Conservation (phyloP, 2,888 invertebrate genomes). For the Epistrophe eligans region DNA sequence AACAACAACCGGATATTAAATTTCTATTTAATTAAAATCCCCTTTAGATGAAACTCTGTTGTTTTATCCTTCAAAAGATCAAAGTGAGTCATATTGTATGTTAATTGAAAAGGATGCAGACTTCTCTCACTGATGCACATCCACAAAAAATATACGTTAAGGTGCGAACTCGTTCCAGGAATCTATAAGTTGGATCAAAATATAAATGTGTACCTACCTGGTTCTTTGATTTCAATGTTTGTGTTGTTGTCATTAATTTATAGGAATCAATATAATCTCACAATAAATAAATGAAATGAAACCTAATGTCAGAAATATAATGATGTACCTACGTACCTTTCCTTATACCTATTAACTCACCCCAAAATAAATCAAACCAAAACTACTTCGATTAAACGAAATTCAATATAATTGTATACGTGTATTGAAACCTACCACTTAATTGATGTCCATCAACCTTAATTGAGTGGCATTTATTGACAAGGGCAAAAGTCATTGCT, state of each 20-base stretch:
- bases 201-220: no score
- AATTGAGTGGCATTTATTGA: slow-evolving; percentile 40
- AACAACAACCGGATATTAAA: neutral
- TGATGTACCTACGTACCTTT: neutral
- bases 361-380: neutral
- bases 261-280: neutral
- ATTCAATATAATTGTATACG: neutral
- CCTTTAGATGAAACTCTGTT: neutral
- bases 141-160: neutral
- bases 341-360: neutral
- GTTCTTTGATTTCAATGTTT: neutral
- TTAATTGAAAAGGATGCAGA: neutral
- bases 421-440: slow-evolving; percentile 1
- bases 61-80: neutral
- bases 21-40: slow-evolving; percentile 11
- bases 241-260: neutral
- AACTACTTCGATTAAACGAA: neutral
- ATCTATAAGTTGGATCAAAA: neutral
- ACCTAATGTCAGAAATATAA: slow-evolving; percentile 5
- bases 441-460: slow-evolving; percentile 37
- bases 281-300: neutral
- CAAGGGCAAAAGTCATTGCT: slow-evolving; percentile 20
- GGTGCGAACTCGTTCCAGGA: neutral
- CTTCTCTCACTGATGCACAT: neutral
- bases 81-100: neutral